A percentile compares a stretch with the other conserved stretches of the same genome.
Evolutionary conservation across 1,140 invertebrate genomes (phyloP).

Genomic region (Macrocentrus cingulum): DNA sequence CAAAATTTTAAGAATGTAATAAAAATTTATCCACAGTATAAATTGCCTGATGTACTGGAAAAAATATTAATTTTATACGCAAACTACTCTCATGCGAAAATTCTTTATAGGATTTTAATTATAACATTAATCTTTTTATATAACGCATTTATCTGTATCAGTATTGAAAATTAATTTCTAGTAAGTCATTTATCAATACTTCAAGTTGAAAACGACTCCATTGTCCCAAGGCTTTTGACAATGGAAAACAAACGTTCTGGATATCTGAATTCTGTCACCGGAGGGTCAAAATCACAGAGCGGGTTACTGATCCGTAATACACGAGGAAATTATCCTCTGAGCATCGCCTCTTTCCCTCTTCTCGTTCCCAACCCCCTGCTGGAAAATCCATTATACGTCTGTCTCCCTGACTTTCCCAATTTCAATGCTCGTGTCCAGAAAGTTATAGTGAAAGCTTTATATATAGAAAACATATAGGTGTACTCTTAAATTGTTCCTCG

Average conservation of each 20-base stretch:
- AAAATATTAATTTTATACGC: too few relatives aligned
- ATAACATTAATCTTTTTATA: too few relatives aligned
- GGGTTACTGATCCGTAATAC: slow-evolving; percentile 30
- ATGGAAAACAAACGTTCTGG: background rate
- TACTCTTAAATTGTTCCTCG: background rate
- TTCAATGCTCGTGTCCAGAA: background rate
- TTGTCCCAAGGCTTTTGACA: background rate
- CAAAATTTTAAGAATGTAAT: too few relatives aligned
- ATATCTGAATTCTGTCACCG: background rate
- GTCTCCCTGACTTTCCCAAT: background rate
- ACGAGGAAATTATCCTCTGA: slow-evolving; percentile 42
- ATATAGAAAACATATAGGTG: background rate
- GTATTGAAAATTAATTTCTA: too few relatives aligned
- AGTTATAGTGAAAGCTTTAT: background rate
- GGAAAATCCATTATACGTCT: too few relatives aligned
- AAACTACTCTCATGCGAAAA: too few relatives aligned
- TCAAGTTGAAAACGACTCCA: background rate
- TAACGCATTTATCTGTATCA: too few relatives aligned
- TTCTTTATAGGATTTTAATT: too few relatives aligned
- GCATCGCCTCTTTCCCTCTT: slow-evolving; percentile 11
- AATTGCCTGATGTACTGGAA: too few relatives aligned
- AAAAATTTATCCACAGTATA: too few relatives aligned
- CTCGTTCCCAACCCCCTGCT: slow-evolving; percentile 11
- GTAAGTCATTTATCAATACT: too few relatives aligned
- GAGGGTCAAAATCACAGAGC: slow-evolving; percentile 24